phyloP scores from a whole-genome alignment of 2,888 invertebrate genomes.

The Drosophila affinis region DNA sequence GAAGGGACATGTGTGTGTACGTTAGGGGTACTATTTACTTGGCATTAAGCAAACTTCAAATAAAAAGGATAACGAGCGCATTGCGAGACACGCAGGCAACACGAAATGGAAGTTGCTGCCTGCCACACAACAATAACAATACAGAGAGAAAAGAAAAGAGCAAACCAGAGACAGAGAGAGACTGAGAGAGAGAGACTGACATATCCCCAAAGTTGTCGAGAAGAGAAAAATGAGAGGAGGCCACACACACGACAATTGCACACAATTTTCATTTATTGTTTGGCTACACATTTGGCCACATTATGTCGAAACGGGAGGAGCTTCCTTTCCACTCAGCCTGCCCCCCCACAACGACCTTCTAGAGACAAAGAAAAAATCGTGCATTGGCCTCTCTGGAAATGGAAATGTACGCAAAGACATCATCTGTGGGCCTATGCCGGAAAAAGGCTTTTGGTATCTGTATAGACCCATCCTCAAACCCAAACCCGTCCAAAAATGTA shows the following conservation, averaged over 20 bases:
- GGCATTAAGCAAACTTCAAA: constrained; percentile 78
- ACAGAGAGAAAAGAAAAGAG: constrained; percentile 41
- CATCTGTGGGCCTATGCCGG: neutral
- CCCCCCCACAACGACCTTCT: neutral
- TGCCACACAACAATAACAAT: constrained; percentile 42
- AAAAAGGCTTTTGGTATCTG: neutral
- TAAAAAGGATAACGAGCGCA: constrained; percentile 79
- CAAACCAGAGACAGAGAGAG: constrained; percentile 19
- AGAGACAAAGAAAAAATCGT: neutral
- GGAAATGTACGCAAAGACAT: neutral
- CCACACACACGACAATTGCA: constrained; percentile 71
- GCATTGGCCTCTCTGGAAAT: neutral
- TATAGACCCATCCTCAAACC: neutral
- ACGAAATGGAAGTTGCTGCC: constrained; percentile 64
- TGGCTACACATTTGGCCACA: constrained; percentile 76
- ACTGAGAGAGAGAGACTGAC: constrained; percentile 19
- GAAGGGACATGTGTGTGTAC: constrained; percentile 39
- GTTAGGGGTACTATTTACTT: constrained; percentile 69
- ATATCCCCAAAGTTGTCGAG: constrained; percentile 32
- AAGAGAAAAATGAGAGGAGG: constrained; percentile 26
- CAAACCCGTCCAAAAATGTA: neutral
- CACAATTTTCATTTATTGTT: constrained; percentile 79
- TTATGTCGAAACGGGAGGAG: constrained; percentile 52
- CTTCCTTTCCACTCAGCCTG: neutral
- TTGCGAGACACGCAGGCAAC: constrained; percentile 69